phyloP scores from a whole-genome alignment of 2,113 vertebrate genomes.

The Alouatta palliata region DNA sequence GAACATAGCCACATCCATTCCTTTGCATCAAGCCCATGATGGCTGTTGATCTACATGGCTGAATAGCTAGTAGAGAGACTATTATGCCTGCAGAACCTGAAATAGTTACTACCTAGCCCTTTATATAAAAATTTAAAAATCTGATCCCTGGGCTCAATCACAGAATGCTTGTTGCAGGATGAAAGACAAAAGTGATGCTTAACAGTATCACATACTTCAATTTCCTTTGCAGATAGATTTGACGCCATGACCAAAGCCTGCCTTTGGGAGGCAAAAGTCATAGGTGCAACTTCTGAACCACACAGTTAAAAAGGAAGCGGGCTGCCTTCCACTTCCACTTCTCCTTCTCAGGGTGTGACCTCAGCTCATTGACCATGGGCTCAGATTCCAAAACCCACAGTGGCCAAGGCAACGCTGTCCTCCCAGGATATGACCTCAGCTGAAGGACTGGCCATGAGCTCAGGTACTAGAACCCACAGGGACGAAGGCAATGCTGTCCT shows the following conservation, averaged over 20 bases:
- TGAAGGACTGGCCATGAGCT: too few relatives aligned
- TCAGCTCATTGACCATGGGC: too few relatives aligned
- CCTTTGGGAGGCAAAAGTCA: neutral
- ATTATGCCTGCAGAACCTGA: neutral
- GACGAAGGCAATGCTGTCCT: too few relatives aligned
- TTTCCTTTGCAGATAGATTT: neutral
- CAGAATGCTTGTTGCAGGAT: neutral
- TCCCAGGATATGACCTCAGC: too few relatives aligned
- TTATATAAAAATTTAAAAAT: neutral
- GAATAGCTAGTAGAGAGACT: neutral
- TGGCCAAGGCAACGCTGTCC: too few relatives aligned
- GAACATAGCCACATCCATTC: neutral
- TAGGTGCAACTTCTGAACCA: neutral
- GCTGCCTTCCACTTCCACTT: too few relatives aligned
- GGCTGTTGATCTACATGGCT: neutral
- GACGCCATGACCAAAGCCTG: neutral
- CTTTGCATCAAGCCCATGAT: neutral
- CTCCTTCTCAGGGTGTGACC: too few relatives aligned
- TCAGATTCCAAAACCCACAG: too few relatives aligned
- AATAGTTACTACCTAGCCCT: neutral
- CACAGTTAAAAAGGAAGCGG: neutral
- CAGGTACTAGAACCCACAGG: too few relatives aligned
- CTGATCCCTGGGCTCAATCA: neutral
- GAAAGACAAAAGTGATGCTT: rapidly evolving
- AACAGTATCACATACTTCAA: neutral